A percentile compares a stretch with the other conserved stretches of the same genome.
These are phyloP conservation scores for Nerophis lumbriciformis DNA, from an alignment of 2,113 vertebrate species.

Conservation along the genomic window DNA sequence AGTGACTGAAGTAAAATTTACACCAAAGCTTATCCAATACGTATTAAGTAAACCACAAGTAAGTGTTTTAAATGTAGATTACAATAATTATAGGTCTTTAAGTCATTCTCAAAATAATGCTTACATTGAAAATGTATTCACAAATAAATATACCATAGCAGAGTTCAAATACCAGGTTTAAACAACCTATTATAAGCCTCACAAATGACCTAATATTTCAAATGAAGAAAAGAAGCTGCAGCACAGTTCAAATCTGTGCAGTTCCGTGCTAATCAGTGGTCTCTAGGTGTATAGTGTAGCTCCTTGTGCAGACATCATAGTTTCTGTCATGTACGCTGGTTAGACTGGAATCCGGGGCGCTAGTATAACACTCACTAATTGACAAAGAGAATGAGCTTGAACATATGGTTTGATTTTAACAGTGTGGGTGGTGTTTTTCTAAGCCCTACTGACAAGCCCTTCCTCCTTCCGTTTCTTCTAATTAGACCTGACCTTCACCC, in stretches of 20 bases:
- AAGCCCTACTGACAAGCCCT: slow-evolving; percentile 57
- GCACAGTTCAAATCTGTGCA: slow-evolving; percentile 25
- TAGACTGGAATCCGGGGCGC: slow-evolving; percentile 55
- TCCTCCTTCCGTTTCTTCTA: slow-evolving; percentile 67
- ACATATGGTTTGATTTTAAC: slow-evolving; percentile 74
- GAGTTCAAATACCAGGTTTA: no score
- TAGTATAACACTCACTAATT: slow-evolving; percentile 64
- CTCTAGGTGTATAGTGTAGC: slow-evolving; percentile 45
- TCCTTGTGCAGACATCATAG: slow-evolving; percentile 61
- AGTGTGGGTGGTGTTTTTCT: slow-evolving; percentile 69
- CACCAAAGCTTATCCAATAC: no score
- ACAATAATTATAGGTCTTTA: no score
- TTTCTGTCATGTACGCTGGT: slow-evolving; percentile 60
- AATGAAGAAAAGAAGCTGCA: slow-evolving; percentile 27
- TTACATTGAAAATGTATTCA: no score
- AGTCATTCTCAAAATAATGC: no score
- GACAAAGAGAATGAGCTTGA: slow-evolving; percentile 55
- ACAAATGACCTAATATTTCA: neutral
- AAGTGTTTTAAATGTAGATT: no score
- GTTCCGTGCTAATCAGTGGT: slow-evolving; percentile 54
- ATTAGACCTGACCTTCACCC: slow-evolving; percentile 69
- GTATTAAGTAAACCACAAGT: no score
- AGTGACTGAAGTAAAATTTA: no score
- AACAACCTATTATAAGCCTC: neutral
- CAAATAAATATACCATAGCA: no score